Evolutionary conservation across 2,797 vertebrate genomes (phyloP), one percentile per base, ranked within the genome.

Genomic region (Anableps anableps): DNA sequence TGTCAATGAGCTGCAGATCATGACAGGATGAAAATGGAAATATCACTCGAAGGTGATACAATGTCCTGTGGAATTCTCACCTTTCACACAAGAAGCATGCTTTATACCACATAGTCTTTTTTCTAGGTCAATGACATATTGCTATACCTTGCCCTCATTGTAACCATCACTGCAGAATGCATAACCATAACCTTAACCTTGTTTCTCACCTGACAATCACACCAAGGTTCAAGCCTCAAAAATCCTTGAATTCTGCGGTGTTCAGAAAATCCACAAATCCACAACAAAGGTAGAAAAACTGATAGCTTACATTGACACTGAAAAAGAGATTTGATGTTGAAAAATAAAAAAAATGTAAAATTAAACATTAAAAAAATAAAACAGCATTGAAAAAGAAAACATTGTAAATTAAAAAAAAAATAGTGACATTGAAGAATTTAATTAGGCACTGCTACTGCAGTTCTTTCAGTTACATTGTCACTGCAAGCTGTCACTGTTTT

Each of bases 81-180:
- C 23, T 58, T 55, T 11, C 6, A 88, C 51, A 75, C 62, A 80
- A 71, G 29, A 70, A 21, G 21, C 21, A 58, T 23, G 0, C 23
- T 19, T 16, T 9, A 58, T 10, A 36, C 34, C 51, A 29, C 51
- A 41, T 62, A 5, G 19, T 58, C 34, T 58, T 58, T 36, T 43
- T 41, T 55, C 36, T 58, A 41, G 66, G 66, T 58, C 3, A 19
- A 41, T 58, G 13, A 75, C 3, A 43, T n/a, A 55, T 17, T 9
- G 11, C 50, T 16, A 9, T 74, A 4, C 38, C 5, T n/a, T 70
- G 11, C 21, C 23, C 36, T 43, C 26, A 70, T 43, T 10, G 38
- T 43, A 70, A 70, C 66, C 66, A 70, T 70, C 66, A 41, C 64
- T 41, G 21, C 21, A 70, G 38, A n/a, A 5, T 41, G 36, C 10